phyloP scores from a whole-genome alignment of 2,888 invertebrate genomes.

The Sialis fuliginosa region DNA sequence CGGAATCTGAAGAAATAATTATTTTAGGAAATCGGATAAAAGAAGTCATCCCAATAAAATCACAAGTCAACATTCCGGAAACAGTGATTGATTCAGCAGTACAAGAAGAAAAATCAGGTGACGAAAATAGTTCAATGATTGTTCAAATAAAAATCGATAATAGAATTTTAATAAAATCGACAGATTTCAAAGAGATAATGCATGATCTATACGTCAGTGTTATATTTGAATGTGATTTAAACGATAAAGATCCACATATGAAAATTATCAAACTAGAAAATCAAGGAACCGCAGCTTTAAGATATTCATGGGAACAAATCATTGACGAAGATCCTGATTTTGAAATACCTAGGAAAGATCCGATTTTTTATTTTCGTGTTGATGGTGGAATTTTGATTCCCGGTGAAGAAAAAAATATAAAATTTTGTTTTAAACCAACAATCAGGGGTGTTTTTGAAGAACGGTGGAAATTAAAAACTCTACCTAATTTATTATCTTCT shows the following conservation, averaged over 20 bases:
- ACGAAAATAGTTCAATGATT: too few relatives aligned
- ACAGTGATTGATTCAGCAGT: too few relatives aligned
- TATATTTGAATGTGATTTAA: not conserved
- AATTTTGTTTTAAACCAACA: constrained; percentile 9
- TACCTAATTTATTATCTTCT: not conserved
- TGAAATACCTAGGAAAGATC: not conserved
- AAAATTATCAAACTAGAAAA: constrained; percentile 12
- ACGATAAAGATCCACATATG: not conserved
- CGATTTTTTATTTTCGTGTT: constrained; percentile 9
- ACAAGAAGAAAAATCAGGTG: too few relatives aligned
- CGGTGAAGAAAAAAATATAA: constrained; percentile 5
- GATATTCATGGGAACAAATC: constrained; percentile 11
- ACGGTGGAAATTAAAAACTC: not conserved
- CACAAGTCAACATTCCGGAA: too few relatives aligned
- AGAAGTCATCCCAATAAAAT: too few relatives aligned
- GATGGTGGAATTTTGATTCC: constrained; percentile 9
- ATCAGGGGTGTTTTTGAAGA: not conserved
- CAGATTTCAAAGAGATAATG: too few relatives aligned
- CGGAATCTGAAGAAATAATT: constrained; percentile 3
- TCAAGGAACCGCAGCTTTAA: constrained; percentile 12
- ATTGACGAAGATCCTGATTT: not conserved
- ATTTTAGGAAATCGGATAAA: not conserved
- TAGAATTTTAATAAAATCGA: too few relatives aligned
- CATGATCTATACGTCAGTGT: not conserved
- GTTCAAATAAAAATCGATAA: too few relatives aligned